These are phyloP conservation scores for Asobara japonica DNA, from an alignment of 1,140 invertebrate genomes.

Conservation along the genomic window DNA sequence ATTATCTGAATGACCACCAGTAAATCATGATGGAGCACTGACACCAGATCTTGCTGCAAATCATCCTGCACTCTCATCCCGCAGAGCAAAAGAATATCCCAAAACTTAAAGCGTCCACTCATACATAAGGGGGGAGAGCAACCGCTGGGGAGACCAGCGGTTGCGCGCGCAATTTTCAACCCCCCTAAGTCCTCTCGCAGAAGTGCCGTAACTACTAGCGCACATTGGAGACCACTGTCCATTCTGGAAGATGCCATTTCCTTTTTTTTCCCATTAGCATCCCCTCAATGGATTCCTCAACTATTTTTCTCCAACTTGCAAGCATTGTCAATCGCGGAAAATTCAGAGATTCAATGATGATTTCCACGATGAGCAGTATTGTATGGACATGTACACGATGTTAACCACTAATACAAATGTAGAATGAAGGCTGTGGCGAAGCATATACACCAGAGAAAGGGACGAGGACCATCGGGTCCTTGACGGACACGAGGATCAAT, in stretches of 20 bases:
- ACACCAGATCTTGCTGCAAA: no score
- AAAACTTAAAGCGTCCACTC: not conserved
- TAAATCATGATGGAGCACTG: no score
- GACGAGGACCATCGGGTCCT: conserved; percentile 62
- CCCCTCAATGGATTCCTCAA: not conserved
- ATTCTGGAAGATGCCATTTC: conserved; percentile 22
- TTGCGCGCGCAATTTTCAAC: conserved; percentile 47
- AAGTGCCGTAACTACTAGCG: conserved; percentile 35
- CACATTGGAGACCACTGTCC: conserved; percentile 49
- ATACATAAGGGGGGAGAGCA: conserved; percentile 24
- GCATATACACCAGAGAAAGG: conserved; percentile 31
- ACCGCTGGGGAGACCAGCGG: conserved; percentile 36
- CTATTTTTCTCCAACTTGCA: not conserved
- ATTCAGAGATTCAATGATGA: not conserved
- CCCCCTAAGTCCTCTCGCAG: not conserved
- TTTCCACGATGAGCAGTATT: not conserved
- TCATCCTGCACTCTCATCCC: not conserved
- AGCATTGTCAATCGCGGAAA: not conserved
- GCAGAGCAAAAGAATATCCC: conserved; percentile 10
- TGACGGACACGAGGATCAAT: conserved; percentile 67
- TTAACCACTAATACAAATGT: conserved; percentile 1
- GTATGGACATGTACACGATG: not conserved
- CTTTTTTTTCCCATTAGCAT: conserved; percentile 23
- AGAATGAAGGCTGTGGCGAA: conserved; percentile 21
- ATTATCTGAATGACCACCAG: no score